A percentile compares a stretch with the other conserved stretches of the same genome.
These are phyloP conservation scores for Mnemiopsis leidyi DNA, from an alignment of 37 sponge, comb jelly and placozoan genomes.

Conservation along the genomic window DNA sequence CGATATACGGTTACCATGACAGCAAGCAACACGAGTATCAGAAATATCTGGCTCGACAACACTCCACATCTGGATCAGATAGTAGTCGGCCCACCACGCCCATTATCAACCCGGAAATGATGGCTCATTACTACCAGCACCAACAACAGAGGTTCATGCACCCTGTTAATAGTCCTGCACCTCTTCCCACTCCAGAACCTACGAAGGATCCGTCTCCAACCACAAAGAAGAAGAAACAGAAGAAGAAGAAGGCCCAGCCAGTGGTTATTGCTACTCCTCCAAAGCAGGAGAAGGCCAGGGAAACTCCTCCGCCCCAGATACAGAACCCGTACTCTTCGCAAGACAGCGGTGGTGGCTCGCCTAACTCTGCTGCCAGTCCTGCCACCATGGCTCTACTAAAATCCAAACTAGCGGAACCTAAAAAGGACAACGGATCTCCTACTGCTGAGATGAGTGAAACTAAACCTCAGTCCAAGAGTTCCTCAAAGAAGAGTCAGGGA, in stretches of 20 bases:
- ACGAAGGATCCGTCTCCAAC: neutral
- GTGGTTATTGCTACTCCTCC: neutral
- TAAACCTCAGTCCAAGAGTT: neutral
- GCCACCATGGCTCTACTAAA: neutral
- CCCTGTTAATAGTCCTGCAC: neutral
- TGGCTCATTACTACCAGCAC: slow-evolving; percentile 11
- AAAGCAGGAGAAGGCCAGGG: neutral
- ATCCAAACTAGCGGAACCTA: neutral
- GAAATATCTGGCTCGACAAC: neutral
- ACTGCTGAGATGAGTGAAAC: neutral
- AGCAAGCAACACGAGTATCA: slow-evolving; percentile 29
- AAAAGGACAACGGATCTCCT: neutral
- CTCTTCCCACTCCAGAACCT: neutral
- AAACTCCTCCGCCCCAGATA: neutral
- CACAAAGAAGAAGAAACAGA: slow-evolving; percentile 9
- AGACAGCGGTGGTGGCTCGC: neutral
- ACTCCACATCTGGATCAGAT: neutral
- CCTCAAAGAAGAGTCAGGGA: neutral
- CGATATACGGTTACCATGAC: slow-evolving; percentile 29
- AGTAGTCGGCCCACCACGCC: slow-evolving; percentile 2
- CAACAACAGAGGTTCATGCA: slow-evolving; percentile 22
- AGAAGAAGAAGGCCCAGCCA: neutral
- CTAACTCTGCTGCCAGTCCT: neutral
- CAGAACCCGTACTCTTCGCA: neutral
- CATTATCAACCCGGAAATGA: neutral